Conservation (phyloP, 1,140 invertebrate genomes). For the Phortica variegata region DNA sequence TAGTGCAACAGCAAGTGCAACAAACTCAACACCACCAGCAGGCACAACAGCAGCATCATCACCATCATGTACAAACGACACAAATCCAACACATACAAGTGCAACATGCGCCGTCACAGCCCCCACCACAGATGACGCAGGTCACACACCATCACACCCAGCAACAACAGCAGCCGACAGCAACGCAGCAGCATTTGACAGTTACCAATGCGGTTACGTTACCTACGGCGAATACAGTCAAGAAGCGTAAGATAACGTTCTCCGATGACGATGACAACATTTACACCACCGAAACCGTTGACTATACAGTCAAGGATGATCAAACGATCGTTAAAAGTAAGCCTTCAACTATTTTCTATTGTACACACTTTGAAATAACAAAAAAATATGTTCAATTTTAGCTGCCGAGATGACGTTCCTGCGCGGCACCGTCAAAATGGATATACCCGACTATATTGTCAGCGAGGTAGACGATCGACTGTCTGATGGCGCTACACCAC, state of each 20-base stretch:
- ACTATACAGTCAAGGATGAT: slow-evolving; percentile 51
- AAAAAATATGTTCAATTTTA: slow-evolving; percentile 13
- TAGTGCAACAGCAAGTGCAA: slow-evolving; percentile 24
- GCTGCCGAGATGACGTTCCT: slow-evolving; percentile 52
- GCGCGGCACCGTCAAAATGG: slow-evolving; percentile 50
- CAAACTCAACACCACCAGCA: slow-evolving; percentile 30
- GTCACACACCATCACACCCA: slow-evolving; percentile 12
- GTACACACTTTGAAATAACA: too few relatives aligned
- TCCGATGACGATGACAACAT: slow-evolving; percentile 55
- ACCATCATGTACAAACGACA: slow-evolving; percentile 46
- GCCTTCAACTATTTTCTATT: not conserved
- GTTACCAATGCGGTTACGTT: slow-evolving; percentile 33
- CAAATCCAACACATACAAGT: slow-evolving; percentile 47
- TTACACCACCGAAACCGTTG: slow-evolving; percentile 53
- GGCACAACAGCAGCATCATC: slow-evolving; percentile 29
- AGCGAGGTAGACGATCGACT: slow-evolving; percentile 50
- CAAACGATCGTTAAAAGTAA: slow-evolving; percentile 51
- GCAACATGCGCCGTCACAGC: slow-evolving; percentile 33
- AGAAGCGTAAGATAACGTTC: slow-evolving; percentile 53
- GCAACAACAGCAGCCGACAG: slow-evolving; percentile 28
- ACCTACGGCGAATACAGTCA: slow-evolving; percentile 29
- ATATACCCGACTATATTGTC: slow-evolving; percentile 53
- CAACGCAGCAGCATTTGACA: slow-evolving; percentile 38
- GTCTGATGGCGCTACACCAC: slow-evolving; percentile 43
- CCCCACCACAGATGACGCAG: slow-evolving; percentile 20